phyloP scores from a whole-genome alignment of 2,113 vertebrate genomes.

The Romanogobio albipinnatus region DNA sequence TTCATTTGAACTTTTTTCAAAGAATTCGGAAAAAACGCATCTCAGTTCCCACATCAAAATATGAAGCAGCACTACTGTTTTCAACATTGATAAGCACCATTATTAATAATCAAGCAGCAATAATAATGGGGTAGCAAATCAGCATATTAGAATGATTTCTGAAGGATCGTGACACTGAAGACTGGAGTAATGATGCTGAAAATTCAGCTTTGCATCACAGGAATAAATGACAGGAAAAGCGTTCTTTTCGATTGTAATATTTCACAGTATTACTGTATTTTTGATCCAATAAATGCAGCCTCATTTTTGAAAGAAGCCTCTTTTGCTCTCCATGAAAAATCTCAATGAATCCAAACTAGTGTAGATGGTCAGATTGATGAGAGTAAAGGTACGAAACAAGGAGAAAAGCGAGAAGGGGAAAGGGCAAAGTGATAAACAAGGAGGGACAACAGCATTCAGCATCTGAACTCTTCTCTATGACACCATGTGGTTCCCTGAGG shows the following conservation, averaged over 20 bases:
- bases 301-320: too few species aligned
- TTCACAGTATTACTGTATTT: not conserved
- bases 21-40: too few species aligned
- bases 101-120: not conserved
- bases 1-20: too few species aligned
- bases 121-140: not conserved
- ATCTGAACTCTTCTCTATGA: constrained; percentile 26
- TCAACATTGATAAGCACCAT: too few species aligned
- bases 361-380: constrained; percentile 12
- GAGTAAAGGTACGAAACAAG: not conserved
- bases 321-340: not conserved
- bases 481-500: constrained; percentile 4
- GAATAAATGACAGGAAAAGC: not conserved
- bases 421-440: not conserved
- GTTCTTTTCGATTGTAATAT: not conserved
- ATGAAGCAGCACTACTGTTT: too few species aligned
- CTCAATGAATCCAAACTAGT: not conserved
- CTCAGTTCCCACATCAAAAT: too few species aligned
- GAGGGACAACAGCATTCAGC: not conserved
- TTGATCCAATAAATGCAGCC: not conserved
- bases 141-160: not conserved
- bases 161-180: not conserved
- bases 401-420: not conserved
- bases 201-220: not conserved
- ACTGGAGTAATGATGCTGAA: not conserved